Evolutionary conservation across 2,797 vertebrate genomes (phyloP), one percentile per base, ranked within the genome.

Genomic region (Hoplostethus mediterraneus): DNA sequence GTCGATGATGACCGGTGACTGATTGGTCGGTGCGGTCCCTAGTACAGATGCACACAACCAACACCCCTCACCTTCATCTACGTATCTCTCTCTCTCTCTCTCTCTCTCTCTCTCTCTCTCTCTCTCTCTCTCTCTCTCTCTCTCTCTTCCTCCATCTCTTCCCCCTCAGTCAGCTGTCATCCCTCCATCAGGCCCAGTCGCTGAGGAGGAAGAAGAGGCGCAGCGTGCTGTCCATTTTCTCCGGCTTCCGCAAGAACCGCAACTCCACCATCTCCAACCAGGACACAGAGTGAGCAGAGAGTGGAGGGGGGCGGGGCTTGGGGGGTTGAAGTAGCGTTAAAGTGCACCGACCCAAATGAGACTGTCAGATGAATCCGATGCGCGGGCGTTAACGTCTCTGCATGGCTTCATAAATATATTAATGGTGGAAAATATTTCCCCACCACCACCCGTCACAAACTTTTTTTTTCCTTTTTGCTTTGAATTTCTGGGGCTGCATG

Each of bases 201-300:
- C 86, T 94, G 77, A 89, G 94, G 77, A 91, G 93, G 71, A 95
- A 95, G 90, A 95, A 95, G 53, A 86, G 93, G 42, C 94, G 94
- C 67, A 94, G 92, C 11, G 81, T 95, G 55, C 64, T 95, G 87
- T 94, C 94, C 56, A 93, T 95, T 73, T 95, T 95, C 80, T 91
- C 94, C 0, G 93, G 93, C 72, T 95, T 95, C 85, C 90, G 94
- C 68, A 95, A 93, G 87, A 95, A 92, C 87, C 93, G 94, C 61
- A 94, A 91, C 87, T 94, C 93, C 47, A 92, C 90, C 84, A 87
- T 93, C 67, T 94, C 92, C 17, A 91, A 85, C 80, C 93, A 93
- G 90, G 93, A 94, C 55, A 78, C 84, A 0, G 94, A 95, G 87
- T 88, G 56, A 76, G 88, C 82, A 4, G 47, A 17, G 62, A 31